Evolutionary conservation across 2,888 invertebrate species (phyloP), one percentile per base, ranked within the genome.

Genomic region (Allolobophora icterica): DNA sequence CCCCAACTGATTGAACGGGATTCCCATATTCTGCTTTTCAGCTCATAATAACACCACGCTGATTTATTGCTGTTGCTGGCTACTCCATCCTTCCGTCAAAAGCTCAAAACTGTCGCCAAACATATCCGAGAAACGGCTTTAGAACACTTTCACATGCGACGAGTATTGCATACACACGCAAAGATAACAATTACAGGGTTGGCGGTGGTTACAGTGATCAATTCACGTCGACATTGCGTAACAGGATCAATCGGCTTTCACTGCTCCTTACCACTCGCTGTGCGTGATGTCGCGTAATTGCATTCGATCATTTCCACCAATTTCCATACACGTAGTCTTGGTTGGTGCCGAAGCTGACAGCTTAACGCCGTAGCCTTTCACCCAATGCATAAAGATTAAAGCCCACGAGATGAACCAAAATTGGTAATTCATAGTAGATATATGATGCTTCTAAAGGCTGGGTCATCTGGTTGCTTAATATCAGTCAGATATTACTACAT

Each of bases 171-270:
- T n/a, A 71, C 71, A 71, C 71, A 71, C 71, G 71, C 71, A 71
- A 71, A 30, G 71, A 71, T 71, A 71, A 71, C 71, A 71, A 71
- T 71, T 71, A 71, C 11, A n/a, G 30, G 71, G 71, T 71, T n/a
- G 71, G 8, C n/a, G n/a, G 71, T 71, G 30, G n/a, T 71, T 71
- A 71, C 71, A n/a, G 4, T 30, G 71, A 71, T 71, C 71, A 71
- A 71, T 71, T 71, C n/a, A 71, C 71, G 71, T n/a, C 71, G 71
- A 71, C 71, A 71, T 71, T 71, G n/a, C 71, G 71, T 71, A 71
- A 71, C 71, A 5, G 11, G 71, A 71, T 71, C 71, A 71, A 71
- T n/a, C 30, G 30, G 71, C 71, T 71, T 71, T 71, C 71, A 71
- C 17, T 71, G n/a, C 71, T 30, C 71, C 71, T 71, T 71, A 71